Percentiles rank a stretch among this genome's conserved stretches.
phyloP scores from a whole-genome alignment of 2,113 vertebrate genomes.

The Phylloscopus whistleri region DNA sequence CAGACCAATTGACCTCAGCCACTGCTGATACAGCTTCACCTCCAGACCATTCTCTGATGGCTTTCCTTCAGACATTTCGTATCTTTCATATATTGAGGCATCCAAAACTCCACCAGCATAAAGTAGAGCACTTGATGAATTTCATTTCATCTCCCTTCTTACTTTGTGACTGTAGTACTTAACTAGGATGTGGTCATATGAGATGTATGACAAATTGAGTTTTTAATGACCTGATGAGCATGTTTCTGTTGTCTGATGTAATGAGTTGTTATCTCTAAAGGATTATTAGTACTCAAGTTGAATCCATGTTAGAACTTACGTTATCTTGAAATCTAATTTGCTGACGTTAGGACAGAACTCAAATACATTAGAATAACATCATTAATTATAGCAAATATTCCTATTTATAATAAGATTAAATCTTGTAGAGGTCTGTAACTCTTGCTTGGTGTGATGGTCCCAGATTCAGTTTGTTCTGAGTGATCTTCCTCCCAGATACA shows the following conservation, averaged over 20 bases:
- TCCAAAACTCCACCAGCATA: background rate
- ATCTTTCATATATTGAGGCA: background rate
- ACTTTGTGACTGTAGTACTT: background rate
- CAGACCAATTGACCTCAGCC: background rate
- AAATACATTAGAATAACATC: background rate
- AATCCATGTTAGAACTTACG: background rate
- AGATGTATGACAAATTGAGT: background rate
- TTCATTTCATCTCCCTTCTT: background rate
- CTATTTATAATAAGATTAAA: background rate
- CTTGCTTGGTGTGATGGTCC: background rate
- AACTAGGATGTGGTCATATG: background rate
- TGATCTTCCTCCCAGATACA: background rate
- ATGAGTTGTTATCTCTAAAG: background rate
- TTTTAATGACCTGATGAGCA: background rate
- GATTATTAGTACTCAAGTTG: background rate
- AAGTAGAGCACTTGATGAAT: background rate
- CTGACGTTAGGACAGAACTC: background rate
- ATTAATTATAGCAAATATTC: background rate
- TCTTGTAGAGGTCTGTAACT: background rate
- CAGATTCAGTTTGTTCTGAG: background rate
- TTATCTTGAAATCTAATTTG: background rate
- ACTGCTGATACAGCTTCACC: accelerated
- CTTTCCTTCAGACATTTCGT: background rate
- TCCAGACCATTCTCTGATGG: background rate
- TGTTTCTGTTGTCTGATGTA: background rate